Evolutionary conservation across 2,797 vertebrate species (phyloP).

Genomic region (Ara ararauna): DNA sequence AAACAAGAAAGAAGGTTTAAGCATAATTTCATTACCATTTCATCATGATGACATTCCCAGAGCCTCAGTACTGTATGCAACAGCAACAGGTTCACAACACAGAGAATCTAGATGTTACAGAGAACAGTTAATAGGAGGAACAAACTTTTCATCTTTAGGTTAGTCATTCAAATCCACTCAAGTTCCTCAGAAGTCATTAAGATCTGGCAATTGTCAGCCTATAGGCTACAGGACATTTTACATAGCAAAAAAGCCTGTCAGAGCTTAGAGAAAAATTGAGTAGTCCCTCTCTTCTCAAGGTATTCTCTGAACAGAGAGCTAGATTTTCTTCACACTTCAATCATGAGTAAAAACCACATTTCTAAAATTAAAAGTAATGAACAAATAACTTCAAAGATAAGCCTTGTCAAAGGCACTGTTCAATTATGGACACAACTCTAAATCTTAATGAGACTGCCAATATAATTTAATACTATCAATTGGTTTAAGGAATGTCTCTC

Average conservation of each 20-base stretch:
- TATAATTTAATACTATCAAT: background rate
- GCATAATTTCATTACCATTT: constrained; percentile 27
- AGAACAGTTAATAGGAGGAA: background rate
- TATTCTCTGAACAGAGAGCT: background rate
- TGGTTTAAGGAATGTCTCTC: background rate
- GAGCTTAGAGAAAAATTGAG: background rate
- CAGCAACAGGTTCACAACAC: background rate
- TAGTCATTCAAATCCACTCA: background rate
- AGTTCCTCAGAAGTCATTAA: background rate
- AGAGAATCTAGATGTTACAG: background rate
- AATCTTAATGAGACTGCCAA: background rate
- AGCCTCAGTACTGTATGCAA: background rate
- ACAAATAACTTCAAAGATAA: background rate
- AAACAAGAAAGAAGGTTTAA: constrained; percentile 46
- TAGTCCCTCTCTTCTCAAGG: background rate
- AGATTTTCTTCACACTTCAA: background rate
- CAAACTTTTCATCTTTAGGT: background rate
- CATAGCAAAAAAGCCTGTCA: background rate
- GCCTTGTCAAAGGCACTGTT: background rate
- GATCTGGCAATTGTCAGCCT: background rate
- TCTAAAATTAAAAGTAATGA: background rate
- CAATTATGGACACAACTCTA: background rate
- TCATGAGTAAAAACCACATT: background rate
- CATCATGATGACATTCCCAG: background rate
- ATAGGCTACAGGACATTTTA: background rate